Evolutionary conservation across 2,888 invertebrate genomes (phyloP).

Genomic region (Diarsia brunnea): DNA sequence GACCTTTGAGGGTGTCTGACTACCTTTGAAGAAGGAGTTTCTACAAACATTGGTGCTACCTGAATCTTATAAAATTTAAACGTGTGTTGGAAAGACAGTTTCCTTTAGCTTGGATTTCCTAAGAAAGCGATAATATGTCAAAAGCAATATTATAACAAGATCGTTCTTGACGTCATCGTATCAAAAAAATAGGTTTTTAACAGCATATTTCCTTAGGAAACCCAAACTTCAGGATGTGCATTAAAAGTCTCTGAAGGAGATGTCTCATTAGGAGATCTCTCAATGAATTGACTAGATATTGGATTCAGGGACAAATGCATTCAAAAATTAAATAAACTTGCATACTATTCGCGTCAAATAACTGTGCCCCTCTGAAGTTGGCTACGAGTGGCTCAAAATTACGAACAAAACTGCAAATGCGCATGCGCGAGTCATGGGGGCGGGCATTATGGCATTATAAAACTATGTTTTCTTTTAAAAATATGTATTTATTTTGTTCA

Average conservation of each 20-base stretch:
- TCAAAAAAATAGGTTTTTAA: not conserved
- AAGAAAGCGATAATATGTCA: not conserved
- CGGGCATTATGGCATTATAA: too few species aligned
- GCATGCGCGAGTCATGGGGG: too few species aligned
- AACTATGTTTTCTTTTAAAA: too few species aligned
- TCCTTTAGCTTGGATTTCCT: not conserved
- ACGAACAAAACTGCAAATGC: too few species aligned
- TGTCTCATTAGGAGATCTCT: not conserved
- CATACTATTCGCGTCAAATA: too few species aligned
- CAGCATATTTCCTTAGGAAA: not conserved
- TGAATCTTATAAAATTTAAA: slow-evolving; percentile 23
- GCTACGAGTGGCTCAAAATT: too few species aligned
- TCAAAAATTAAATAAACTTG: not conserved
- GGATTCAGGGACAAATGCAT: not conserved
- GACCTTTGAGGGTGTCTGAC: not conserved
- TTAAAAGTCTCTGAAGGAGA: not conserved
- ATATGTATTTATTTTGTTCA: too few species aligned
- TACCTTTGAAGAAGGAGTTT: not conserved
- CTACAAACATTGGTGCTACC: slow-evolving; percentile 62
- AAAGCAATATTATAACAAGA: not conserved
- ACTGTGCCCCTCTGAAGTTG: too few species aligned
- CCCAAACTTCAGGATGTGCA: not conserved
- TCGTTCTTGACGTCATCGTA: not conserved
- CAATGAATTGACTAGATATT: too few species aligned
- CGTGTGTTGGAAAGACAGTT: not conserved